Percentiles rank a stretch among this genome's conserved stretches.
Conservation (phyloP, 2,797 vertebrate species). For the Buphagus erythrorhynchus region DNA sequence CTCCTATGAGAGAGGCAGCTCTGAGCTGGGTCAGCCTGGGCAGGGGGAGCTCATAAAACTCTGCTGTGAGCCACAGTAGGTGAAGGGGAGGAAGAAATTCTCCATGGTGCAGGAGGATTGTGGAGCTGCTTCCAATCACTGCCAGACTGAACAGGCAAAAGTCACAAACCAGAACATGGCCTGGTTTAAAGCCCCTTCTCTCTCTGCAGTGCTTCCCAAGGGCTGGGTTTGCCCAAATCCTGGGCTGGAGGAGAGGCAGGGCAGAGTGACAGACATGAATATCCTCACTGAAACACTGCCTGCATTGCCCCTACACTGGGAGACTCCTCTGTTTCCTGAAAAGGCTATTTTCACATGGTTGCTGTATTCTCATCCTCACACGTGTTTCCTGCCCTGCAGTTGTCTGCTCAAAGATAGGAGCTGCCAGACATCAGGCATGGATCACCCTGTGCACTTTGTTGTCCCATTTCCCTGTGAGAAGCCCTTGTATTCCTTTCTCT, state of each 20-base stretch:
- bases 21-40: neutral
- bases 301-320: neutral
- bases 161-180: neutral
- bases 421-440: neutral
- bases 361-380: neutral
- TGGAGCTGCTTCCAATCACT: neutral
- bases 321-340: neutral
- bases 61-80: neutral
- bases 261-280: rapidly evolving
- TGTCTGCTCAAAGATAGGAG: neutral
- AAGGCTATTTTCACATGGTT: neutral
- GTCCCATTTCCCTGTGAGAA: neutral
- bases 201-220: neutral
- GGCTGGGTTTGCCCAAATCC: neutral
- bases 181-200: neutral
- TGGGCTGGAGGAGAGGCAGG: neutral
- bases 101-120: rapidly evolving
- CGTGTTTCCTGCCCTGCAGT: neutral
- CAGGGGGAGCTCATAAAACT: neutral
- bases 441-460: neutral
- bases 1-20: neutral
- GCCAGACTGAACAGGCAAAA: neutral
- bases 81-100: neutral
- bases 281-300: neutral
- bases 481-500: neutral